Evolutionary conservation across 64 coral and sea anemone genomes (phyloP).

Genomic region (Hydrozoanthus tunicans): DNA sequence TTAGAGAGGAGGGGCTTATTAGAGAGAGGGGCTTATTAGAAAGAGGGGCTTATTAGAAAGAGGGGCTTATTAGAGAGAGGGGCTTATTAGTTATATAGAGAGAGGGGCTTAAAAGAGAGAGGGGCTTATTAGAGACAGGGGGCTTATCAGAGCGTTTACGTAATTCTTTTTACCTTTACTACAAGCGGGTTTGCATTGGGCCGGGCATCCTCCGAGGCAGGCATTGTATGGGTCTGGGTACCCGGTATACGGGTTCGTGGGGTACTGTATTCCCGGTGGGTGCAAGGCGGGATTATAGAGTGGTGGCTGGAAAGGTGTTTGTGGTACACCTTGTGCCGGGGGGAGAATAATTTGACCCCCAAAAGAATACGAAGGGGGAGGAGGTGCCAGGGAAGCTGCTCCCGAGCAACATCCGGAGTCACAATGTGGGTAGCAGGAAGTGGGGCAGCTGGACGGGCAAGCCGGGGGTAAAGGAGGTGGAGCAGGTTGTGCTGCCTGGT

Average conservation of each 20-base stretch:
- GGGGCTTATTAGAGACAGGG: no score
- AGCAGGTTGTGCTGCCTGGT: conserved; percentile 68
- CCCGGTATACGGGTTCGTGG: conserved; percentile 24
- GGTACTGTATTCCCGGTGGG: conserved; percentile 19
- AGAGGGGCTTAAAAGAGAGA: no score
- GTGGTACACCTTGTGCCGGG: conserved; percentile 47
- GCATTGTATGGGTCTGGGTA: conserved; percentile 43
- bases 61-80: no score
- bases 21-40: no score
- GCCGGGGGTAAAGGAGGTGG: conserved; percentile 77
- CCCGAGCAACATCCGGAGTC: conserved; percentile 82
- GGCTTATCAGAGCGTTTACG: no score
- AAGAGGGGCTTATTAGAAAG: no score
- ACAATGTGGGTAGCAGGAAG: conserved; percentile 78
- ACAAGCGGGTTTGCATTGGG: conserved; percentile 1
- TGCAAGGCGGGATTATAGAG: conserved; percentile 16
- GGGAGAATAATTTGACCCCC: conserved; percentile 22
- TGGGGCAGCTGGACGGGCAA: conserved; percentile 67
- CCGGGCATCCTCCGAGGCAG: conserved; percentile 43
- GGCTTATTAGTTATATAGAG: no score
- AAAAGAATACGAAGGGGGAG: conserved; percentile 34
- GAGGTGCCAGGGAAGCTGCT: background rate
- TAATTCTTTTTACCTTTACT: conserved; percentile 2
- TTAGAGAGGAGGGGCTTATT: no score
- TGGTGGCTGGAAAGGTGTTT: conserved; percentile 25